phyloP scores from a whole-genome alignment of 2,888 invertebrate species.

The Atethmia centrago region DNA sequence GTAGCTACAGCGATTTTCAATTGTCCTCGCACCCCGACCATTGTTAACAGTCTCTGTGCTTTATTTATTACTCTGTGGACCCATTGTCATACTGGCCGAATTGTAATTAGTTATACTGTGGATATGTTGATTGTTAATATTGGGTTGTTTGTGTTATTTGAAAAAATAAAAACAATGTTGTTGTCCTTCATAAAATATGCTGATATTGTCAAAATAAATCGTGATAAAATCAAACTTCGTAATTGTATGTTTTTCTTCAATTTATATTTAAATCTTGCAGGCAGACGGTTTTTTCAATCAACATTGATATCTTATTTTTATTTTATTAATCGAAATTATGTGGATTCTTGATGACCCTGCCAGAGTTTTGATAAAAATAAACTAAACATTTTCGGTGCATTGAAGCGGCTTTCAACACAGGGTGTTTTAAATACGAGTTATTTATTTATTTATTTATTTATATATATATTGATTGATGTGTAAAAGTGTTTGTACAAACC shows the following conservation, averaged over 20 bases:
- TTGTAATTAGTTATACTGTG: constrained; percentile 51
- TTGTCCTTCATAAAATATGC: constrained; percentile 5
- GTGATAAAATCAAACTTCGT: background rate
- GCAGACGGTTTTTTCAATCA: constrained; percentile 12
- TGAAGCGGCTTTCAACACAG: constrained; percentile 11
- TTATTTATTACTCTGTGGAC: constrained; percentile 62
- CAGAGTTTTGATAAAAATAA: constrained; percentile 24
- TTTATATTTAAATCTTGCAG: constrained; percentile 25
- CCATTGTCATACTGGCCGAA: constrained; percentile 55
- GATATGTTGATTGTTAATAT: constrained; percentile 27
- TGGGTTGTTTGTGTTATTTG: background rate
- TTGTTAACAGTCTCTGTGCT: constrained; percentile 56
- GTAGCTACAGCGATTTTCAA: constrained; percentile 68
- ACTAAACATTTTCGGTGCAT: constrained; percentile 25
- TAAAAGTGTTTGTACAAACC: too few relatives aligned
- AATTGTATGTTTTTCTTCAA: constrained; percentile 20
- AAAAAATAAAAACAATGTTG: background rate
- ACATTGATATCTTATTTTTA: constrained; percentile 1
- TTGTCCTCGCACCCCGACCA: constrained; percentile 60
- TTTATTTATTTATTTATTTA: too few relatives aligned
- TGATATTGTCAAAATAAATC: constrained; percentile 14
- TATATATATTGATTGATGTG: too few relatives aligned
- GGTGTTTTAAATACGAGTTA: constrained; percentile 13
- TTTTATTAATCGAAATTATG: constrained; percentile 8
- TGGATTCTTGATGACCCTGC: constrained; percentile 6